These are phyloP conservation scores for Peromyscus californicus DNA, from an alignment of 2,113 vertebrate species.

Conservation along the genomic window DNA sequence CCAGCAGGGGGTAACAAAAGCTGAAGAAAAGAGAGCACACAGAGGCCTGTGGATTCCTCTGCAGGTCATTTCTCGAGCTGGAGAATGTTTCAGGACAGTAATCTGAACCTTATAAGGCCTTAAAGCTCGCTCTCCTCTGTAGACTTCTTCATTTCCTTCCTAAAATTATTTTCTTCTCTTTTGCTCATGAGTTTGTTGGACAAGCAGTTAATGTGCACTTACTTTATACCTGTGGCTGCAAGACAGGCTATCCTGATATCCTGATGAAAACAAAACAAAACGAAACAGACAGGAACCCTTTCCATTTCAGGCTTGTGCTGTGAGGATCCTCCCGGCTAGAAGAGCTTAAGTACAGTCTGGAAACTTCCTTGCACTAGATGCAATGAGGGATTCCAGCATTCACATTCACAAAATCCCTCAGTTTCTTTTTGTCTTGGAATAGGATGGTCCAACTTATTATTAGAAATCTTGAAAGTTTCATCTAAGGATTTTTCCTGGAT, in stretches of 20 bases:
- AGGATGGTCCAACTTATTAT: not conserved
- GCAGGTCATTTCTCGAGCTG: not conserved
- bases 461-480: not conserved
- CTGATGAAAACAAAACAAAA: not conserved
- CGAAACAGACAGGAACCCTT: not conserved
- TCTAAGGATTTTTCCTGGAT: not conserved
- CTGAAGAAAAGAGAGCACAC: constrained; percentile 35
- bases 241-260: not conserved
- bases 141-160: not conserved
- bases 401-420: not conserved
- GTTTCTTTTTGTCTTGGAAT: not conserved
- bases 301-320: not conserved
- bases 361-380: not conserved
- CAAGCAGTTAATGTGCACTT: not conserved
- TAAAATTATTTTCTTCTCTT: constrained; percentile 1
- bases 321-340: not conserved
- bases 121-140: not conserved
- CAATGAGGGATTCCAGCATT: not conserved
- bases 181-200: not conserved
- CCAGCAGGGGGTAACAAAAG: constrained; percentile 77
- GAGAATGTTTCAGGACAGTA: constrained; percentile 42
- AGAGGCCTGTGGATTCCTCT: not conserved
- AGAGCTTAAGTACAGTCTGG: not conserved
- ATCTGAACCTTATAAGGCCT: not conserved
- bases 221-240: not conserved